Evolutionary conservation across 2,797 vertebrate genomes (phyloP), one percentile per base, ranked within the genome.

Genomic region (Danio choprae): DNA sequence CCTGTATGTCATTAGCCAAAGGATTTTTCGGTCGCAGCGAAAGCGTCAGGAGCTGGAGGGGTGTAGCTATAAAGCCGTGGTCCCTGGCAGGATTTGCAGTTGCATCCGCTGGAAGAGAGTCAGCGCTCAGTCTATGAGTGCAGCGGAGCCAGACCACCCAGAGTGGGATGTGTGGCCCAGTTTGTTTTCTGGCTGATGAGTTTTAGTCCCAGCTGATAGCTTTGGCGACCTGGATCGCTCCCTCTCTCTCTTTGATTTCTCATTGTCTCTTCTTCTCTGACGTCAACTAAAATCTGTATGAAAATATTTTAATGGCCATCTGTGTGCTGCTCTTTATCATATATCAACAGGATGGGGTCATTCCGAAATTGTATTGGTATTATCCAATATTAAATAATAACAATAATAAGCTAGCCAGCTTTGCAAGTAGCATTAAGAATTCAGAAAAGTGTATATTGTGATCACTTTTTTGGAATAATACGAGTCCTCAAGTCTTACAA

Each of bases 1-100:
- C 89, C 93, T 94, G 94, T 92, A 93, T 93, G 90, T 94, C 89
- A 93, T 95, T 94, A 95, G 84, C 84, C 88, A 86, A 58, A 86
- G 84, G 89, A 81, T 85, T 91, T 90, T 90, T 77, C 36, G 73
- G 59, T 56, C 50, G 51, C 56, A 70, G 83, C 86, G 82, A 72
- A 82, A 83, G 80, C 77, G 77, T 76, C 50, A 83, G 84, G 76
- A 82, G 77, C 74, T 75, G 56, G 43, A 77, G 59, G 87, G 89
- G 90, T 90, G 91, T 89, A 83, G 71, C 84, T 71, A 89, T 87
- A 85, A 88, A 90, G 87, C 85, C 85, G 64, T 87, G 86, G 81
- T 79, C 75, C 69, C 81, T 85, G 89, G 60, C 84, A 67, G 83
- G 77, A 86, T 88, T 81, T 76, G 84, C 70, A 72, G 79, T 87